A percentile compares a stretch with the other conserved stretches of the same genome.
Evolutionary conservation across 1,140 invertebrate species (phyloP).

Genomic region (Drosophila littoralis): DNA sequence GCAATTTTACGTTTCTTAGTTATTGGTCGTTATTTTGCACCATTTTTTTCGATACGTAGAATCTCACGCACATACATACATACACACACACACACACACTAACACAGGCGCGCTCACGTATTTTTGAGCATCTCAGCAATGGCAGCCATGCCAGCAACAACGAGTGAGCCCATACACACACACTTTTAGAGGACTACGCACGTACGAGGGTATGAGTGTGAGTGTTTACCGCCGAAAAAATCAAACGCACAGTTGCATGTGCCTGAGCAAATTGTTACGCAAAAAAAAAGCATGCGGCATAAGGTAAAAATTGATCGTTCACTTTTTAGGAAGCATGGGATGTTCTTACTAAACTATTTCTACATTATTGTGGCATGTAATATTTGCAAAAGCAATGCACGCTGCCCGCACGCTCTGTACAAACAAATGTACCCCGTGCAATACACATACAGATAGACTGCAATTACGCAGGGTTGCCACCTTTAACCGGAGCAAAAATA

Average conservation of each 20-base stretch:
- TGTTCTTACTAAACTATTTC: conserved; percentile 26
- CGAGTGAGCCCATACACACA: conserved; percentile 38
- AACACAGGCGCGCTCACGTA: conserved; percentile 56
- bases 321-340: conserved; percentile 23
- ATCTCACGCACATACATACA: conserved; percentile 69
- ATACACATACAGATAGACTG: conserved; percentile 81
- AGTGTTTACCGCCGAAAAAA: conserved; percentile 82
- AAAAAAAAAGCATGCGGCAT: conserved; percentile 53
- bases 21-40: conserved; percentile 80
- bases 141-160: conserved; percentile 57
- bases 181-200: conserved; percentile 58
- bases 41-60: conserved; percentile 84
- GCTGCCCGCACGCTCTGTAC: conserved; percentile 73
- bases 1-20: conserved; percentile 67
- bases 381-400: conserved; percentile 59
- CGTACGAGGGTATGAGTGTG: conserved; percentile 73
- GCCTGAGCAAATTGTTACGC: conserved; percentile 69
- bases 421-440: conserved; percentile 65
- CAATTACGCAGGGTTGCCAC: conserved; percentile 79
- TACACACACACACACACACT: conserved; percentile 33
- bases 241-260: conserved; percentile 82
- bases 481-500: conserved; percentile 18
- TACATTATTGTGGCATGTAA: conserved; percentile 37
- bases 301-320: conserved; percentile 12
- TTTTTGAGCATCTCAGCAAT: conserved; percentile 61